Percentiles rank a stretch among this genome's conserved stretches.
Evolutionary conservation across 2,113 vertebrate species (phyloP).

Genomic region (Lonchura striata): DNA sequence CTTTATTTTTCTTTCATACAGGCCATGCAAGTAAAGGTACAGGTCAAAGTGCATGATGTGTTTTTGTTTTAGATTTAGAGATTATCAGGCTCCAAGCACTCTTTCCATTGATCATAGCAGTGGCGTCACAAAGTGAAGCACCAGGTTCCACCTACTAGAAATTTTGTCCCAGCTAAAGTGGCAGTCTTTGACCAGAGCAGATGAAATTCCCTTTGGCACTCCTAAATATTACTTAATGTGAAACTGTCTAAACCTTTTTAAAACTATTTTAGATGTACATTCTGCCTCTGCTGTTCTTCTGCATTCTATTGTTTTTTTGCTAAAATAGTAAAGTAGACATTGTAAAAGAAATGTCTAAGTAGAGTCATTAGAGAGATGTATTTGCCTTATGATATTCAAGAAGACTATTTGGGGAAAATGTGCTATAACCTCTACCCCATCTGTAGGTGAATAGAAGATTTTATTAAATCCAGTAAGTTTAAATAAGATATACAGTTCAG

Average conservation of each 20-base stretch:
- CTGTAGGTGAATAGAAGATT: neutral
- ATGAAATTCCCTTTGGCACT: neutral
- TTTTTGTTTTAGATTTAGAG: constrained; percentile 77
- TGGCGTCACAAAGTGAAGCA: constrained; percentile 72
- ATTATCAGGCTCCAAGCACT: constrained; percentile 67
- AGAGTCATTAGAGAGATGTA: neutral
- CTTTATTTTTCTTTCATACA: constrained; percentile 83
- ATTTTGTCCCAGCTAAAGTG: neutral
- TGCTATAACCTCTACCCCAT: neutral
- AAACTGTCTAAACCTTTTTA: neutral
- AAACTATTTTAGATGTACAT: constrained; percentile 14
- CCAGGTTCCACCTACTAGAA: neutral
- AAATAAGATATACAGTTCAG: neutral
- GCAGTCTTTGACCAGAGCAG: neutral
- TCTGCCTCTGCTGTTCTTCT: constrained; percentile 61
- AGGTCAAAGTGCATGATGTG: constrained; percentile 84
- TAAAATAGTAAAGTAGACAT: neutral
- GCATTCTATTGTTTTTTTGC: neutral
- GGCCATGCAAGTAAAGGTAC: constrained; percentile 90
- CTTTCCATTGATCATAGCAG: constrained; percentile 70
- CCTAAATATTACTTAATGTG: neutral
- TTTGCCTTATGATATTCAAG: neutral
- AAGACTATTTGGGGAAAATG: neutral
- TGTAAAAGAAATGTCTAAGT: neutral
- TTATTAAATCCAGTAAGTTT: neutral